phyloP scores from a whole-genome alignment of 2,888 invertebrate species.

The Osedax fenrisi region DNA sequence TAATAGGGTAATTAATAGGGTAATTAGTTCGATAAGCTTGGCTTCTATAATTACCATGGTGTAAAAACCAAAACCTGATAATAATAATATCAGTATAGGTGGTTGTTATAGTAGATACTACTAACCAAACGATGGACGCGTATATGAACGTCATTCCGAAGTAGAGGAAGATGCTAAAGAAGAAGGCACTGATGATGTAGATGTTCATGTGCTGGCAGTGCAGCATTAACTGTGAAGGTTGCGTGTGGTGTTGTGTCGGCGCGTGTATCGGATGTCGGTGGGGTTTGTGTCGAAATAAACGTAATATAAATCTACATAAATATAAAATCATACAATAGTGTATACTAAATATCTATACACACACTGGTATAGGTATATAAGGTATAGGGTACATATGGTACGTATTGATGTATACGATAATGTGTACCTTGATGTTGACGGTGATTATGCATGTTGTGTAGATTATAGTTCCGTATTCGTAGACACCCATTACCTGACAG shows the following conservation, averaged over 20 bases:
- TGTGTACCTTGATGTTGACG: slow-evolving; percentile 44
- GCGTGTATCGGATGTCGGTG: too few species aligned
- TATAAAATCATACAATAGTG: not conserved
- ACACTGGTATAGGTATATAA: too few species aligned
- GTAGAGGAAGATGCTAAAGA: slow-evolving; percentile 41
- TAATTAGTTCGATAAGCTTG: too few species aligned
- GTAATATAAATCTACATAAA: not conserved
- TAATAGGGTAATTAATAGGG: too few species aligned
- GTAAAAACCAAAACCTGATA: too few species aligned
- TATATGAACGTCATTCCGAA: slow-evolving; percentile 40
- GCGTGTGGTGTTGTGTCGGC: not conserved
- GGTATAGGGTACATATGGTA: too few species aligned
- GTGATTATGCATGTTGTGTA: slow-evolving; percentile 39
- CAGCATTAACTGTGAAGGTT: slow-evolving; percentile 41
- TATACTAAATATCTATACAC: not conserved
- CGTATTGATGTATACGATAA: too few species aligned
- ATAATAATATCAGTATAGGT: too few species aligned
- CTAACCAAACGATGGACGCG: slow-evolving; percentile 28
- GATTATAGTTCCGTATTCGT: slow-evolving; percentile 39
- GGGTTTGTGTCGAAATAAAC: not conserved
- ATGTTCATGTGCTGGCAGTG: slow-evolving; percentile 43
- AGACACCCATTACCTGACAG: slow-evolving; percentile 42
- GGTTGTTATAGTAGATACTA: too few species aligned
- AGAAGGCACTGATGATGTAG: slow-evolving; percentile 40
- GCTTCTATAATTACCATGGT: too few species aligned